Percentiles rank a stretch among this genome's conserved stretches.
Evolutionary conservation across 2,113 vertebrate genomes (phyloP).

Genomic region (Megaceryle torquata): DNA sequence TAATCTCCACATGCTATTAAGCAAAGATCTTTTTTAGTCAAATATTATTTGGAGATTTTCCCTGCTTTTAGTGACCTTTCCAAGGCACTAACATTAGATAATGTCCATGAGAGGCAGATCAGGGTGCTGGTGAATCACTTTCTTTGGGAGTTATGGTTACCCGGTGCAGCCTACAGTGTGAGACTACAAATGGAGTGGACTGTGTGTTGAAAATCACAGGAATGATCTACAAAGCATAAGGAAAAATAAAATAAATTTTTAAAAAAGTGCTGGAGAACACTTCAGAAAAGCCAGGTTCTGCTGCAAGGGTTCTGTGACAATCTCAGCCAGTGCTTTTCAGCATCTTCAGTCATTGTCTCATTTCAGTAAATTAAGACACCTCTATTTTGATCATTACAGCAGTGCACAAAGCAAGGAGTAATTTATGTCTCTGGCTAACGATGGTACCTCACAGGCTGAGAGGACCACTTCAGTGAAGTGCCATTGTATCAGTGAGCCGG

Average conservation of each 20-base stretch:
- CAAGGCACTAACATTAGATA: neutral
- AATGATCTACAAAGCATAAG: neutral
- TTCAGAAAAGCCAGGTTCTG: neutral
- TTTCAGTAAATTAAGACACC: slow-evolving; percentile 10
- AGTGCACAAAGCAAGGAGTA: slow-evolving; percentile 8
- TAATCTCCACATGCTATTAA: neutral
- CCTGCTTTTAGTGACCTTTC: neutral
- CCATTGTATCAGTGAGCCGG: neutral
- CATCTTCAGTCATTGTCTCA: neutral
- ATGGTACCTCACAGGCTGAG: slow-evolving; percentile 2
- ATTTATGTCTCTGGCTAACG: neutral
- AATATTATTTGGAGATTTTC: neutral
- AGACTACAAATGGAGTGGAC: neutral
- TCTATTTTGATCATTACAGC: neutral
- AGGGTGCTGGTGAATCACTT: neutral
- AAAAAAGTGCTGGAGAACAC: neutral
- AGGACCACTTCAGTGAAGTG: slow-evolving; percentile 45
- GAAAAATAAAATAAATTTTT: neutral
- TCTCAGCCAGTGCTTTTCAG: neutral
- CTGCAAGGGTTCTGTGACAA: neutral
- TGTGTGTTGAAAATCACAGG: neutral
- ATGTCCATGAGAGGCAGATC: neutral
- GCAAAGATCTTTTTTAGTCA: neutral
- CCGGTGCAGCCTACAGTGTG: neutral
- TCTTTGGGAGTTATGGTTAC: neutral